Conservation (phyloP, 2,113 vertebrate species). For the Pelecanoides urinatrix region DNA sequence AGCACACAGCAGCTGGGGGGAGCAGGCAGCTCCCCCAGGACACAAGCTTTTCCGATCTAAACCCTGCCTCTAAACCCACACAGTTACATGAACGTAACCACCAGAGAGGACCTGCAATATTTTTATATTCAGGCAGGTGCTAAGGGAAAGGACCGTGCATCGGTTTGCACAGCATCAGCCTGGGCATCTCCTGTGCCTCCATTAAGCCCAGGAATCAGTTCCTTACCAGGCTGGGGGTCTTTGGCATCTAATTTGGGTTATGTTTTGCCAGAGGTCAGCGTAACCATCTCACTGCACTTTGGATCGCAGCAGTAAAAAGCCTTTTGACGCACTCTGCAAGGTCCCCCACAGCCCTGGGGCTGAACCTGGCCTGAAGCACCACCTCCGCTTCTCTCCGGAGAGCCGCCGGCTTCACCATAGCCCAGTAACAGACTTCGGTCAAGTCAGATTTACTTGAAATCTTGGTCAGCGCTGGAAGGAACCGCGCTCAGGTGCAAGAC, state of each 20-base stretch:
- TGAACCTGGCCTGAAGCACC: not conserved
- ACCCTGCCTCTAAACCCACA: not conserved
- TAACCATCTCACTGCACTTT: not conserved
- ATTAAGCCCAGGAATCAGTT: not conserved
- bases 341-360: not conserved
- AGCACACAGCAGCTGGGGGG: not conserved
- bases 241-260: not conserved
- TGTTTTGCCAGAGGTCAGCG: not conserved
- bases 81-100: not conserved
- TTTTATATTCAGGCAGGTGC: not conserved
- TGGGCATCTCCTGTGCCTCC: not conserved
- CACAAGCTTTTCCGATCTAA: not conserved
- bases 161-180: not conserved
- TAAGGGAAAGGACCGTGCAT: not conserved
- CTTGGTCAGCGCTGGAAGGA: not conserved
- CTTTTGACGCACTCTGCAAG: not conserved
- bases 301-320: not conserved
- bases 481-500: not conserved
- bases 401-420: accelerated
- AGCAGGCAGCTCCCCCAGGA: not conserved
- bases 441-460: not conserved
- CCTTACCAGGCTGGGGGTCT: not conserved
- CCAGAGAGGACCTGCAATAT: not conserved
- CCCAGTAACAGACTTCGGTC: not conserved
- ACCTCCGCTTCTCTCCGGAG: accelerated